Base-by-base conservation (phyloP, 2,113 vertebrate species). In the Buteo buteo region DNA sequence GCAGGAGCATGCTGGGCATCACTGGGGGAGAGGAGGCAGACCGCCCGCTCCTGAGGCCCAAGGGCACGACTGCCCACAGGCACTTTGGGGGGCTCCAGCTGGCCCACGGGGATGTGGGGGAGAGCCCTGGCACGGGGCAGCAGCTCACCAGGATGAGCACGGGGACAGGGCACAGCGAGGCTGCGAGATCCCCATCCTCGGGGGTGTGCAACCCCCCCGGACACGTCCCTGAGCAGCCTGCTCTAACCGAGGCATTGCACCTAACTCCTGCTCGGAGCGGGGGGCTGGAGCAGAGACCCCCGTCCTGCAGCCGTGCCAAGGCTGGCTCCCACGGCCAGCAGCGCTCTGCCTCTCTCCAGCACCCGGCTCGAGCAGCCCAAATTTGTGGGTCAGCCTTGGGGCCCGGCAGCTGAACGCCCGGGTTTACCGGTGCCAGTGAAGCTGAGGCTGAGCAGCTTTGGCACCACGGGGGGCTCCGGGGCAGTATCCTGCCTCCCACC, bases 61-160 rank as follows among this genome's bases (percentile, higher is more conserved):
- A 49, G 13, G 8, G 15, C 9, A 3, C 2, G 0, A 57, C 12
- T 4, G 3, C 28, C 13, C 3, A 2, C 7, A 26, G 72, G 29
- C 31, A 29, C 50, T 54, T 9, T 42, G 25, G 34, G 34, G 11
- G 11, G 15, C n/a, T 88, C 28, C 7, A 1, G 22, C 32, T 44
- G 61, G 11, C 13, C 36, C 64, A 7, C 0, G 10, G 67, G 19
- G 26, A 44, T 34, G 16, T 13, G 10, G 5, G 3, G 6, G n/a
- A 57, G 40, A 67, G 34, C 40, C 66, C 44, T 76, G n/a, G 32
- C 11, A 22, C 1, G 3, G 44, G 7, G 16, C 5, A 2, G 32
- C 28, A 59, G 65, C 18, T 88, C 54, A 55, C 20, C 2, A 4
- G 58, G 31, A 55, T 54, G 28, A 74, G 34, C 49, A 81, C 1